Conservation (phyloP, 2,797 vertebrate species). For the Poeciliopsis paucimaculata region DNA sequence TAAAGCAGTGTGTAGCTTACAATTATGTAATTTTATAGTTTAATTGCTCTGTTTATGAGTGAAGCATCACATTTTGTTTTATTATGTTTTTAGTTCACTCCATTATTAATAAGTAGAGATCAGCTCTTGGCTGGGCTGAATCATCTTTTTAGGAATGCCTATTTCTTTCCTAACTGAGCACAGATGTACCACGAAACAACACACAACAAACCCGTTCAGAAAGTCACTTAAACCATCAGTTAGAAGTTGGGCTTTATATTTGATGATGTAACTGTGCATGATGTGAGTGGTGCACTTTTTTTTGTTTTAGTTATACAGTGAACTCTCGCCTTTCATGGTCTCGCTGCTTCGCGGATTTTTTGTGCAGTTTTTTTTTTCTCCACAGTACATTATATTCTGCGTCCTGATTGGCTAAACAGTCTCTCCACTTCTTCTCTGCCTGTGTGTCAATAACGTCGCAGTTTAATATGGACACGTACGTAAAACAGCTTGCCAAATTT, state of each 20-base stretch:
- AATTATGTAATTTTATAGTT: background rate
- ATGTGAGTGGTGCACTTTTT: background rate
- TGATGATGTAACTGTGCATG: background rate
- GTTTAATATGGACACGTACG: too few species aligned
- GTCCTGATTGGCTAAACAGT: too few species aligned
- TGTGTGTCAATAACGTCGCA: too few species aligned
- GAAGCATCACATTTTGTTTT: background rate
- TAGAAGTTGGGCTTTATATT: background rate
- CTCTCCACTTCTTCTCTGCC: too few species aligned
- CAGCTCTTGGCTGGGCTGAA: background rate
- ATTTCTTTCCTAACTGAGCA: background rate
- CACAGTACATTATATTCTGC: too few species aligned
- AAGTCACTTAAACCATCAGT: background rate
- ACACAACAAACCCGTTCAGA: background rate
- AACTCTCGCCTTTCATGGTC: too few species aligned
- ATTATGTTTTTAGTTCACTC: background rate
- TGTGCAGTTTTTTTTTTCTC: too few species aligned
- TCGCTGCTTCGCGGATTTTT: too few species aligned
- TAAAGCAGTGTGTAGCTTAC: background rate
- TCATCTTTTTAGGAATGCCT: background rate
- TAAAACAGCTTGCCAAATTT: too few species aligned
- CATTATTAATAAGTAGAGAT: background rate
- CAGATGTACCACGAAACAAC: background rate
- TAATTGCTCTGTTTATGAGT: background rate
- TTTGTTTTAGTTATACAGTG: background rate